Evolutionary conservation across 2,113 vertebrate genomes (phyloP), one percentile per base, ranked within the genome.

Genomic region (Cephalopholis sonnerati): DNA sequence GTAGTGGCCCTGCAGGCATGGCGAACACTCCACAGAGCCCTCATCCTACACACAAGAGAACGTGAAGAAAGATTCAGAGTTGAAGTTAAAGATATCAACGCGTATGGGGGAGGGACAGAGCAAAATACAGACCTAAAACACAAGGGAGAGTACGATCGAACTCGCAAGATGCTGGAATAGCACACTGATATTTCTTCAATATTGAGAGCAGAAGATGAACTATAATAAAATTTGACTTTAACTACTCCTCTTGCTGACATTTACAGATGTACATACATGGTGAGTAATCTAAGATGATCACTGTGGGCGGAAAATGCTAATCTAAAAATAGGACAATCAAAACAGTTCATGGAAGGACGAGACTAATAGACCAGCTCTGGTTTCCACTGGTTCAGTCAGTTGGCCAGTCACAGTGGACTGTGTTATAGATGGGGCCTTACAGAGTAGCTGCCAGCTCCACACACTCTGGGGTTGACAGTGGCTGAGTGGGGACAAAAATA

Each of bases 391-490:
- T 68, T 78, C 66, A 59, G 67, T 78, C 54, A 65, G 54, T 71
- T 66, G 62, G 76, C 70, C 81, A 84, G 81, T 80, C 76, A 85
- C 61, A 87, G 55, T 59, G 87, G 70, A 74, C 74, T 39, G 74
- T 70, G 79, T 79, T 89, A 82, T 59, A 72, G 85, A 82, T 77
- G 83, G 46, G 50, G 16, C 27, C 96, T 96, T 93, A 98, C 97
- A n/a, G 97, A 99, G 92, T 96, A 99, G 86, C 93, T 97, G 84
- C 97, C 97, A 82, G 93, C 74, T 44, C 95, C 94, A 55, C 97
- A 98, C 0, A 93, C 81, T 77, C 16, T 90, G 41, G 97, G 97
- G 77, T 87, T 91, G 79, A 89, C 81, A 1, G 96, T 97, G 72
- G 97, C 97, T 81, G 94, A 94, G 64, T 93, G 87, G 44, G 97